Evolutionary conservation across 2,888 invertebrate species (phyloP), one percentile per base, ranked within the genome.

Genomic region (Dolichomitus sp.): DNA sequence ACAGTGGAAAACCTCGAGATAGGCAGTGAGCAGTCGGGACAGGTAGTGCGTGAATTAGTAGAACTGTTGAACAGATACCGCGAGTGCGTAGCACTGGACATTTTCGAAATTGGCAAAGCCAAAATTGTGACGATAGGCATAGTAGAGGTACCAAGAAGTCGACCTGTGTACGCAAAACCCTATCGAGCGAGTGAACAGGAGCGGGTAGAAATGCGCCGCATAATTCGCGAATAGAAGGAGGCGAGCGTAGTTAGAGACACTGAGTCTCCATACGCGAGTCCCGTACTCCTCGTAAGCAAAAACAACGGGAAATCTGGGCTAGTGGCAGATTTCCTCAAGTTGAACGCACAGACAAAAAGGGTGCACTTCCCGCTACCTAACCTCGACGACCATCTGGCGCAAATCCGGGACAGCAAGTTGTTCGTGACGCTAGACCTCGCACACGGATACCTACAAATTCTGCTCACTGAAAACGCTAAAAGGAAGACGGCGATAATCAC

Each of bases 231-330:
- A 74, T 83, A 1, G 72, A 77, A 4, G 23, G 23, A 23, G 23
- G 23, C 23, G 23, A 2, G 23, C 23, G 23, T 23, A 23, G 23
- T 23, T 23, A 72, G 48, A 0, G 81, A 85, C 4, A 81, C 80
- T 0, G 11, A 72, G 4, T 85, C 81, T 7, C 57, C 48, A 7
- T 85, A 77, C 50, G 82, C 86, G n/a, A 83, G 75, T 37, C 86
- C 86, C 2, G 84, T 79, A 7, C 40, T 86, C 1, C 14, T 84
- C 19, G 81, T 86, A 0, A 73, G 48, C 30, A 85, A 83, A 59
- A 80, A 30, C 2, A 17, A 50, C 17, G 50, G 50, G n/a, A 50
- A 17, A 17, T 50, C 50, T 6, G 2, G 50, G 9, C 2, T 57
- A 4, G 30, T 57, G 12, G 54, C 11, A 6, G 54, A 57, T 14